phyloP scores from a whole-genome alignment of 2,888 invertebrate genomes.

The Caenorhabditis macrosperma region DNA sequence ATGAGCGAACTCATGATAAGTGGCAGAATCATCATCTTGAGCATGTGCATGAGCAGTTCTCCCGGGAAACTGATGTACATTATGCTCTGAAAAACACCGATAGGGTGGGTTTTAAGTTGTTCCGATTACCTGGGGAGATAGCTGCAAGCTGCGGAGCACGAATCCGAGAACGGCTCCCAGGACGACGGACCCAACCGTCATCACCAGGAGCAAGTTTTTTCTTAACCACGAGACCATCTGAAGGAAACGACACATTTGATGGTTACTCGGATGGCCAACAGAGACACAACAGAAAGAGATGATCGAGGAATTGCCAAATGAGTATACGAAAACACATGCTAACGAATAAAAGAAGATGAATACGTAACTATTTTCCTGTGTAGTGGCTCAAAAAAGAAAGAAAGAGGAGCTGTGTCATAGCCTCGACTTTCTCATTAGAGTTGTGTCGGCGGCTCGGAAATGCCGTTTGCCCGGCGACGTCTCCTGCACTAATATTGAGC shows the following conservation, averaged over 20 bases:
- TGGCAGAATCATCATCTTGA: conserved; percentile 86
- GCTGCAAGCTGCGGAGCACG: conserved; percentile 80
- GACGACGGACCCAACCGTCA: conserved; percentile 84
- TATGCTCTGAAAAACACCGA: conserved; percentile 81
- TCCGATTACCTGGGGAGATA: conserved; percentile 66
- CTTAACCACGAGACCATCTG: conserved; percentile 81
- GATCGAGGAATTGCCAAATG: not conserved
- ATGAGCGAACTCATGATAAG: conserved; percentile 85
- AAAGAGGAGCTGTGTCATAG: conserved; percentile 15
- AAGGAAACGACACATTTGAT: not conserved
- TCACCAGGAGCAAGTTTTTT: conserved; percentile 83
- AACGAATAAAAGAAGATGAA: not conserved
- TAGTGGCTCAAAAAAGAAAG: conserved; percentile 14
- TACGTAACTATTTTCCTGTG: not conserved
- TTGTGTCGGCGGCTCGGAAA: conserved; percentile 32
- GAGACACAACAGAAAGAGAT: conserved; percentile 21
- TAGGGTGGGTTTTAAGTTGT: not conserved
- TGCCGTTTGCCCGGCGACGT: conserved; percentile 13
- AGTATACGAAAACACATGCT: not conserved
- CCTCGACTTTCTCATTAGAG: conserved; percentile 41
- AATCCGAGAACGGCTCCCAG: conserved; percentile 84
- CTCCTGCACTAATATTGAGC: conserved; percentile 8
- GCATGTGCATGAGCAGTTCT: conserved; percentile 85
- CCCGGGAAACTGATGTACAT: conserved; percentile 85
- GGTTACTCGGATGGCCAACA: not conserved